Conservation (phyloP, 2,888 invertebrate species). For the Agriotes lineatus region DNA sequence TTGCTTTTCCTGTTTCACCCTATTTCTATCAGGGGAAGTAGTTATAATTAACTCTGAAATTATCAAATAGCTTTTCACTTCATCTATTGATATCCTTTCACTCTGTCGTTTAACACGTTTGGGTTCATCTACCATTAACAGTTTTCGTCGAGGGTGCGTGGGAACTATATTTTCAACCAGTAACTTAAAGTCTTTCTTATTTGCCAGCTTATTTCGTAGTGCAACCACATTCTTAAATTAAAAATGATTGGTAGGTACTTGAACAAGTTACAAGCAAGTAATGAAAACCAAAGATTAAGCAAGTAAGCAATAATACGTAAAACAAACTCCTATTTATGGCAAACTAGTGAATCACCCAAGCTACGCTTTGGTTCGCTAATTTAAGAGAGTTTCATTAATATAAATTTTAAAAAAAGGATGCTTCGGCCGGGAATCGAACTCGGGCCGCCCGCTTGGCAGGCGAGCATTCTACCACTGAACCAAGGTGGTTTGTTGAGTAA, state of each 20-base stretch:
- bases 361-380: no score
- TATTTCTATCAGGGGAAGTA: conserved; percentile 28
- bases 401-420: no score
- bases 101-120: conserved; percentile 5
- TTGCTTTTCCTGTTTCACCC: conserved; percentile 17
- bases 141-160: not conserved
- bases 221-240: conserved; percentile 31
- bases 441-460: no score
- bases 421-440: no score
- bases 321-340: no score
- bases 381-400: no score
- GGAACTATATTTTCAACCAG: not conserved
- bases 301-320: not conserved
- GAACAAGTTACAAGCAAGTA: not conserved
- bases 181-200: conserved; percentile 3
- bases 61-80: conserved; percentile 32
- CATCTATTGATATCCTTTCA: conserved; percentile 32
- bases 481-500: no score
- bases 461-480: no score
- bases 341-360: no score
- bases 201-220: conserved; percentile 28
- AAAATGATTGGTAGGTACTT: no score
- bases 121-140: not conserved
- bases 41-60: conserved; percentile 39
- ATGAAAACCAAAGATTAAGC: not conserved